Base-by-base conservation (phyloP, 2,888 invertebrate genomes). In the Nyleta sp. region DNA sequence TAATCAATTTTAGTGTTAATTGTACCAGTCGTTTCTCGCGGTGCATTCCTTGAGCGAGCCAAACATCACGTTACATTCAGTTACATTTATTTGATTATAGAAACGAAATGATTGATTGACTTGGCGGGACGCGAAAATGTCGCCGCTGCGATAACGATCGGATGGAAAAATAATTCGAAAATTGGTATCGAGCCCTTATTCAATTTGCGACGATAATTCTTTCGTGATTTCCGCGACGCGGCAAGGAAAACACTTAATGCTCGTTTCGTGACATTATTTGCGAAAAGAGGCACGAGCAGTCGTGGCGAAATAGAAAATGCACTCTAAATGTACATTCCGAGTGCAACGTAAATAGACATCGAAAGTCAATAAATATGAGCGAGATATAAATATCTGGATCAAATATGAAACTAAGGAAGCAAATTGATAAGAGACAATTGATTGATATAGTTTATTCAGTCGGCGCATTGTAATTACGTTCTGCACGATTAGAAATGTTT, bases 351-450 rank as follows among this genome's bases (percentile, higher is more conserved):
- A 44, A 59, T 44, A 59, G 59, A 59, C 59, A 44, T 18, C 22
- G 59, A 42, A 44, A 59, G 59, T 59, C 59, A 59, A 59, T 59
- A 44, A 44, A 57, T 44, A 7, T 13, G n/a, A n/a, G n/a, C n/a
- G 59, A 11, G 13, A 22, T 59, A 59, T 31, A 57, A 57, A 60
- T 60, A 46, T 60, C 46, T 46, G 46, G 22, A 60, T 60, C 38
- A 24, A 59, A 59, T 22, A 18, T 31, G 42, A 13, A 59, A 40
- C 40, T 40, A 15, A 60, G 11, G 44, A 46, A 17, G 59, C 3
- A 13, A 20, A 18, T 13, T 55, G 38, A 40, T 40, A 55, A 38
- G 31, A 15, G 11, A 33, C 18, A n/a, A 35, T 35, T 15, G 35
- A 11, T 35, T 35, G 28, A 28, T 28, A 5, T 28, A 5, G 4